Base-by-base conservation (phyloP, 92 coral and sea anemone species). In the Umimayanthus chanpuru region DNA sequence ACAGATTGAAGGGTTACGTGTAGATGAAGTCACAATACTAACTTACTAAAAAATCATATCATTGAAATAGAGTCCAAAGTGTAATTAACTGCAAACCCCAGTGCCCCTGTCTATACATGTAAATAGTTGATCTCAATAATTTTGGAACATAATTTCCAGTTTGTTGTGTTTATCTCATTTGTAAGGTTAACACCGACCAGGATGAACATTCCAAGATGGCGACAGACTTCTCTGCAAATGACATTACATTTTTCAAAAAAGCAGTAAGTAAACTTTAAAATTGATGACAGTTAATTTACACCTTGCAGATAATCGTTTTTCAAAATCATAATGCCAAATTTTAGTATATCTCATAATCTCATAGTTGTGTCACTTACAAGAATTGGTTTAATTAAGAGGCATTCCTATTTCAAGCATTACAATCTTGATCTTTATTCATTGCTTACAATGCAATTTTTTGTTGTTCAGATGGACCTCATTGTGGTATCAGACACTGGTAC, bases 201-300 rank as follows among this genome's bases (percentile, higher is more conserved):
- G 99, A 96, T 77, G 96, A 96, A 30, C 94, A 93, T 40, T 95
- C 99, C 7, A 96, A 96, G 90, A 82, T 96, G 92, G 99, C 99
- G 4, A 95, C 99, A 29, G 98, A 93, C 87, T 94, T 90, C 88
- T 83, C 96, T 3, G 91, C 99, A 76, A 93, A 93, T 89, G 99
- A 96, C 58, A 94, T 96, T 44, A 90, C 94, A 16, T 96, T 93
- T 80, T 96, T 96, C 89, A 95, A 96, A 86, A 95, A 93, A 91
- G 98, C 94, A 80, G 99, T 96, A 92, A 93, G 93, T 80, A 25
- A 64, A 32, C 32, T 55, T 82, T 50, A 58, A 14, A 4, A 40
- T 14, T 14, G 72, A 14, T 26, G n/a, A 39, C 36, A 32, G 36
- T 32, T 32, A 32, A 21, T 41, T 68, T 29, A 77, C 81, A n/a